phyloP scores from a whole-genome alignment of 2,113 vertebrate species.

The Myiopsitta monachus region DNA sequence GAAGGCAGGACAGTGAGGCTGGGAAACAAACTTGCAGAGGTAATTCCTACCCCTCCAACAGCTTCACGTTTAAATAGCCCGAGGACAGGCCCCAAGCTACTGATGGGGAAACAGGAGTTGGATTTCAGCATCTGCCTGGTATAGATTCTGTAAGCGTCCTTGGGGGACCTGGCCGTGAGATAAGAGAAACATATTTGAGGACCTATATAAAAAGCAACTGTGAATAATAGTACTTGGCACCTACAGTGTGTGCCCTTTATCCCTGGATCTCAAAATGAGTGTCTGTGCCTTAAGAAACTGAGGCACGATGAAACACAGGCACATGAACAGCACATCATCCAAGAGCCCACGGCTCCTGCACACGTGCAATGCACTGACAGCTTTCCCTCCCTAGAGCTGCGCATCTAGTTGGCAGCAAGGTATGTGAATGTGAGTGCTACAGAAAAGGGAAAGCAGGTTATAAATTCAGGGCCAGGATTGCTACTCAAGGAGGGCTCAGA shows the following conservation, averaged over 20 bases:
- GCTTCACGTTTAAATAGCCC: neutral
- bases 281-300: neutral
- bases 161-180: neutral
- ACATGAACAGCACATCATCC: fast-evolving
- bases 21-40: neutral
- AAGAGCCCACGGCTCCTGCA: neutral
- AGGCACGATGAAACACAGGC: neutral
- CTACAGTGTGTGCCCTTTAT: neutral
- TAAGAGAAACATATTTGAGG: neutral
- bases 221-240: neutral
- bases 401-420: neutral
- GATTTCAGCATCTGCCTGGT: conserved; percentile 34
- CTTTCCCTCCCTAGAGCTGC: neutral
- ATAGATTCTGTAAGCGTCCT: neutral
- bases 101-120: neutral
- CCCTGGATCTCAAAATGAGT: neutral
- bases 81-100: conserved; percentile 4
- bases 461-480: neutral
- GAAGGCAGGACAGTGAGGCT: neutral
- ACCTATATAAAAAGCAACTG: neutral
- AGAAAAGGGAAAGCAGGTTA: neutral
- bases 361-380: fast-evolving
- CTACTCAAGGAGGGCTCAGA: fast-evolving
- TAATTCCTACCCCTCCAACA: neutral
- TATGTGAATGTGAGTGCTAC: fast-evolving